A percentile compares a stretch with the other conserved stretches of the same genome.
phyloP scores from a whole-genome alignment of 2,888 invertebrate genomes.

The Himalopsyche japonica region DNA sequence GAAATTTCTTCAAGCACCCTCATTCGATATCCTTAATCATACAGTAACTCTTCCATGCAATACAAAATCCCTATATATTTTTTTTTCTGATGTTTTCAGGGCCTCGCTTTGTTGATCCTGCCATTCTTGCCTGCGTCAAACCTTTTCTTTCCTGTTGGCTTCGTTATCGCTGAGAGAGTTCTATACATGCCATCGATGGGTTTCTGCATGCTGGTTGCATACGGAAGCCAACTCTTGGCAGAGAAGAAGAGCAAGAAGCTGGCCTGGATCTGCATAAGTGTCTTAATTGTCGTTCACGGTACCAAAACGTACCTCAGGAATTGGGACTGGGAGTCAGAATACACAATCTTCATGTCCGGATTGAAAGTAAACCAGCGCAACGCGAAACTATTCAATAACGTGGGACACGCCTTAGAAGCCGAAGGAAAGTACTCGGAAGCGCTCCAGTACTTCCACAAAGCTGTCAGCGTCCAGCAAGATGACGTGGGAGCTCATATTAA shows the following conservation, averaged over 20 bases:
- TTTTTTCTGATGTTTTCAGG: conserved; percentile 59
- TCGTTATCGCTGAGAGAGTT: conserved; percentile 94
- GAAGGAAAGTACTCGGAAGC: conserved; percentile 73
- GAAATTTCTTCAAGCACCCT: too few species aligned
- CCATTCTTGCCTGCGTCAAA: conserved; percentile 97
- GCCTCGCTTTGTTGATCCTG: conserved; percentile 81
- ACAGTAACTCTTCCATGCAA: too few species aligned
- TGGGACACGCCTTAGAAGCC: conserved; percentile 92
- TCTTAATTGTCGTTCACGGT: conserved; percentile 77
- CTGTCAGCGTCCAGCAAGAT: conserved; percentile 90
- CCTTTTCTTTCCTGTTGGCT: conserved; percentile 96
- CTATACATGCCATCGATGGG: conserved; percentile 98
- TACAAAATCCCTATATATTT: too few species aligned
- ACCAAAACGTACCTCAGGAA: conserved; percentile 86
- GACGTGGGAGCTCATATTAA: conserved; percentile 97
- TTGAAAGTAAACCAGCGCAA: conserved; percentile 84
- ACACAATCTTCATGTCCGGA: conserved; percentile 92
- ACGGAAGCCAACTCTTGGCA: conserved; percentile 75
- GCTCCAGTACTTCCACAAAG: conserved; percentile 87
- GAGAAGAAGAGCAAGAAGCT: conserved; percentile 68
- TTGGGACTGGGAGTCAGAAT: conserved; percentile 92
- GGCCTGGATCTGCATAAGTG: conserved; percentile 66
- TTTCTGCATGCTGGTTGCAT: conserved; percentile 89
- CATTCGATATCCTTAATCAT: too few species aligned
- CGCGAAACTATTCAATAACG: conserved; percentile 96